phyloP scores from a whole-genome alignment of 2,113 vertebrate species.

The Etia nguti region DNA sequence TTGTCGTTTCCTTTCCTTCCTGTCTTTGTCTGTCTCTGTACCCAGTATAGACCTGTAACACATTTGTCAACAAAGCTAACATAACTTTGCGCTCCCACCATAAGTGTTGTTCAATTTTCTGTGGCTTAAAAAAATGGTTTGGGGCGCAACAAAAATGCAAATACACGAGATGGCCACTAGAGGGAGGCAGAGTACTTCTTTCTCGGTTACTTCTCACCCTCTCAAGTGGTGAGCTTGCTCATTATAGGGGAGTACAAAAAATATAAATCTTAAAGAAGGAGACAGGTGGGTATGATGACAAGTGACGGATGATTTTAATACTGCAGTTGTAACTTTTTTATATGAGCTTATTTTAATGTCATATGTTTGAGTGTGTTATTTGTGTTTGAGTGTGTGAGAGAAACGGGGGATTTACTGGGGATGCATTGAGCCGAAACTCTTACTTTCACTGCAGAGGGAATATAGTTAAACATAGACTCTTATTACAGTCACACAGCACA shows the following conservation, averaged over 20 bases:
- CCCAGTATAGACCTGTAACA: too few species aligned
- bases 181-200: conserved; percentile 7
- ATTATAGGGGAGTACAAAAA: not conserved
- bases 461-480: not conserved
- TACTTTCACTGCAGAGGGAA: not conserved
- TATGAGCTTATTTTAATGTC: not conserved
- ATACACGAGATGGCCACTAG: not conserved
- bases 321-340: not conserved
- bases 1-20: not conserved
- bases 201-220: not conserved
- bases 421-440: not conserved
- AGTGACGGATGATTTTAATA: not conserved
- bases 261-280: not conserved
- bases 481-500: not conserved
- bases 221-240: fast-evolving
- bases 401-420: not conserved
- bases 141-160: not conserved
- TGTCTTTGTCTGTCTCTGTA: not conserved
- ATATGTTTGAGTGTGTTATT: not conserved
- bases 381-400: not conserved
- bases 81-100: not conserved
- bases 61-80: not conserved
- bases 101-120: not conserved
- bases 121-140: not conserved
- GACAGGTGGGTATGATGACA: not conserved